These are phyloP conservation scores for Chironomus riparius DNA, from an alignment of 2,888 invertebrate species.

Conservation along the genomic window DNA sequence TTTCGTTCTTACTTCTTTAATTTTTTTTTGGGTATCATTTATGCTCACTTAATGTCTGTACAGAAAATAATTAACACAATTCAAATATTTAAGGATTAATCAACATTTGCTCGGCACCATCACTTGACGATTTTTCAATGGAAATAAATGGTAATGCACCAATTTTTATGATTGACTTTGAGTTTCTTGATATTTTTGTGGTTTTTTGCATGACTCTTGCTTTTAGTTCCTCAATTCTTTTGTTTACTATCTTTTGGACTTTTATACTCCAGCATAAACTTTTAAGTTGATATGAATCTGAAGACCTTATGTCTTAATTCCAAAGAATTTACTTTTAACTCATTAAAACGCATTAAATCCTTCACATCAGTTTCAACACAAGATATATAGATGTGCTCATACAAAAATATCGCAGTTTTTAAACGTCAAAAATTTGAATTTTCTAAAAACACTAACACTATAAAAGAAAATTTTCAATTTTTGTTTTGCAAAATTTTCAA, in stretches of 20 bases:
- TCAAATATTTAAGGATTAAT: conserved; percentile 35
- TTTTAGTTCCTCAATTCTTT: too few species aligned
- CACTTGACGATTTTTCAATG: conserved; percentile 45
- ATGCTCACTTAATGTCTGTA: not conserved
- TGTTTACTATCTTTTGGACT: too few species aligned
- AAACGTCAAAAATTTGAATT: too few species aligned
- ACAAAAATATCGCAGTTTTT: too few species aligned
- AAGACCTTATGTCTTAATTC: conserved; percentile 18
- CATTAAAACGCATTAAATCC: not conserved
- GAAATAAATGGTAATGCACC: conserved; percentile 45
- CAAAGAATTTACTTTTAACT: not conserved
- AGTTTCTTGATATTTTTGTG: not conserved
- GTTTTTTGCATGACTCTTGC: not conserved
- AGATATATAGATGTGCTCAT: too few species aligned
- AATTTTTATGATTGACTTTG: not conserved
- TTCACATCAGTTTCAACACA: not conserved
- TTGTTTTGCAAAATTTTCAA: too few species aligned
- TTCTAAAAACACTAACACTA: too few species aligned
- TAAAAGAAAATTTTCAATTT: too few species aligned
- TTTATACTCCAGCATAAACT: too few species aligned
- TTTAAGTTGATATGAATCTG: not conserved
- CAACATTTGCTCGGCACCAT: conserved; percentile 37
- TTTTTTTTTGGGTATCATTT: not conserved
- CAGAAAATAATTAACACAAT: not conserved
- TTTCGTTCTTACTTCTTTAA: not conserved